These are phyloP conservation scores for Luperina nickerlii DNA, from an alignment of 2,888 invertebrate genomes.

Conservation along the genomic window DNA sequence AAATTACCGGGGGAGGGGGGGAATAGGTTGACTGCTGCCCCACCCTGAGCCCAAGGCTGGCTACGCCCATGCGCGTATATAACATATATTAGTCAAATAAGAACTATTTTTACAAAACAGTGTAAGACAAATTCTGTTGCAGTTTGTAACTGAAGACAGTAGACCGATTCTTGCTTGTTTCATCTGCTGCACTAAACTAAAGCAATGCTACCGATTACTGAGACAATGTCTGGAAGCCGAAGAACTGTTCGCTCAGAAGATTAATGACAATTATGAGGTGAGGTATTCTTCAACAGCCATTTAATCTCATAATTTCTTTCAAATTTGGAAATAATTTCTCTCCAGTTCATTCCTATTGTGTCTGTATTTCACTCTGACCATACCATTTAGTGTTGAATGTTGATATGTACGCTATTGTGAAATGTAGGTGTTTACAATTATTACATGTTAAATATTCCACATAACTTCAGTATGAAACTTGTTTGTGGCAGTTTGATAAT, in stretches of 20 bases:
- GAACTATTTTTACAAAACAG: neutral
- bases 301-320: neutral
- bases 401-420: too few species aligned
- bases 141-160: conserved; percentile 1
- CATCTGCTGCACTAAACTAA: neutral
- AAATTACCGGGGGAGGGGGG: too few species aligned
- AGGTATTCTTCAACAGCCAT: neutral
- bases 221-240: neutral
- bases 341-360: neutral
- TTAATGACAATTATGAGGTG: neutral
- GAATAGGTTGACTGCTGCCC: too few species aligned
- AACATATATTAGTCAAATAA: neutral
- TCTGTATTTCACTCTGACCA: neutral
- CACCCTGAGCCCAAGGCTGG: too few species aligned
- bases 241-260: neutral
- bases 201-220: neutral
- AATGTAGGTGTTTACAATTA: neutral
- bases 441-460: neutral
- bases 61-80: too few species aligned
- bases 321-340: neutral
- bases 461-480: too few species aligned
- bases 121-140: neutral
- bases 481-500: too few species aligned
- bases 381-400: too few species aligned
- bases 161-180: neutral